Evolutionary conservation across 1,140 invertebrate genomes (phyloP), one percentile per base, ranked within the genome.

Genomic region (Anastrepha ludens): DNA sequence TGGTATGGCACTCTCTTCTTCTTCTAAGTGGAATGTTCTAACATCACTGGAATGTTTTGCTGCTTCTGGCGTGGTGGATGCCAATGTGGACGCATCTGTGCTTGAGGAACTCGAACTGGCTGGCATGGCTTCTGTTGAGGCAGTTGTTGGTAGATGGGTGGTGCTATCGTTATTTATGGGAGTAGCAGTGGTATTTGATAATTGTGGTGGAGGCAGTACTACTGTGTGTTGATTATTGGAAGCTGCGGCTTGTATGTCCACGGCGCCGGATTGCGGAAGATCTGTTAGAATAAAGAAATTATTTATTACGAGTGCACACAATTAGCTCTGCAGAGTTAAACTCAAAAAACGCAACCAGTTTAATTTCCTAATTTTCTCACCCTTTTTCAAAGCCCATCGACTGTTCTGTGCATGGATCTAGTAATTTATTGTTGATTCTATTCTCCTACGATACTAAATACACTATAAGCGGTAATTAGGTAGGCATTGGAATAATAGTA

Each of bases 1-100:
- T 59, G 92, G 91, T 58, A 91, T 89, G 15, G 90, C 91, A 9
- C 90, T 90, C 5, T 93, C 92, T 50, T 93, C 92, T 13, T 89
- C 90, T 1, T 93, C 92, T 88, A 91, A 87, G 65, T 92, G 91
- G 29, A 29, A 62, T 91, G 90, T 41, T 29, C 29, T 29, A 5
- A 17, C 44, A 3, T 44, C 85, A 1, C 29, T 41, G 29, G 86
- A 17, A 0, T 65, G 29, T 58, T 87, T 87, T 41, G 20, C 29
- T n/a, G 29, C n/a, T 17, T 87, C 86, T 44, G 85, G 29, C 8
- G 59, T 17, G 20, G 39, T 41, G 8, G 59, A 60, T 9, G 58
- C 1, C 29, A 62, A 86, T 20, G 13, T 11, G 29, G 64, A 29
- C 29, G n/a, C 85, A 7, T 88, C 65, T 60, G 87, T 88, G 20